Base-by-base conservation (phyloP, 2,113 vertebrate species). In the Danionella cerebrum region DNA sequence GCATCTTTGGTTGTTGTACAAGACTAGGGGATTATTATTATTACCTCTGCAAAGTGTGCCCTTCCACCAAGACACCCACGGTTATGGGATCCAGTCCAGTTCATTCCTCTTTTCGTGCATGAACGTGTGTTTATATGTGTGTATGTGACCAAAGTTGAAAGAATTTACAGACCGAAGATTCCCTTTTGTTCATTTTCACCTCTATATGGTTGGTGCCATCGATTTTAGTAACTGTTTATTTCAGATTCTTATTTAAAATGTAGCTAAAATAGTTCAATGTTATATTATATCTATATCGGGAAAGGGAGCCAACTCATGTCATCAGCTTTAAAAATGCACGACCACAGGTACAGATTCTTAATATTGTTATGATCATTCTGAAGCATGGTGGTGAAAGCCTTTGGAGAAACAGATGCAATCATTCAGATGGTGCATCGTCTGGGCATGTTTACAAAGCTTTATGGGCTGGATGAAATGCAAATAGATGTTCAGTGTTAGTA, bases 371-470 rank as follows among this genome's bases (percentile, higher is more conserved):
- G 21, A 53, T 33, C 8, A 45, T 44, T 14, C 19, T 4, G 3
- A 53, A 31, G 51, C 51, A 27, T 52, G 48, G 14, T 16, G 25
- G 25, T 8, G 48, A 52, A 24, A 52, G n/a, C 25, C 24, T 2
- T 31, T 14, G 16, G 9, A 50, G n/a, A 41, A 16, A 27, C 10
- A 1, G 1, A 14, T 11, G 47, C 41, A 16, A 25, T 36, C 31
- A 41, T 44, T 74, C 68, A 45, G 59, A 62, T 48, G 24, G 76
- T 81, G 72, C 80, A 19, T 80, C 69, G 71, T 74, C 67, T 81
- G 82, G 75, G 83, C 83, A 85, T 85, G 84, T 88, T 87, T 85
- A 84, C 82, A 67, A 82, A 42, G 69, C 69, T 4, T 58, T 75
- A 72, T 80, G 83, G 77, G 59, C 75, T 67, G 74, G 80, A 84